Percentiles rank a stretch among this genome's conserved stretches.
Evolutionary conservation across 2,797 vertebrate genomes (phyloP).

Genomic region (Syndactyla subalaris): DNA sequence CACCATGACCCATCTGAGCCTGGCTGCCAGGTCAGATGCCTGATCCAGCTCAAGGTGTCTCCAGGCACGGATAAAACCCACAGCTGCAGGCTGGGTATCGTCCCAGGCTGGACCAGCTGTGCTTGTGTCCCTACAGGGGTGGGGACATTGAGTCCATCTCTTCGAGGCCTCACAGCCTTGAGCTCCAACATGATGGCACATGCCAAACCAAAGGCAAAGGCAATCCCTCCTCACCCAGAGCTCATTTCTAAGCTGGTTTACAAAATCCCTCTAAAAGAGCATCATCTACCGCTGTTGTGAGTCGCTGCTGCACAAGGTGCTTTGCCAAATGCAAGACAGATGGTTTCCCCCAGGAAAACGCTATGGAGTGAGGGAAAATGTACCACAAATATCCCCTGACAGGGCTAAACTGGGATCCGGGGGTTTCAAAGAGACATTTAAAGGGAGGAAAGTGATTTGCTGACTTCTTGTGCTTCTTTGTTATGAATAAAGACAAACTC

Average conservation of each 20-base stretch:
- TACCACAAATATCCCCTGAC: background rate
- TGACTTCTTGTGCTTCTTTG: background rate
- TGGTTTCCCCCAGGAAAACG: background rate
- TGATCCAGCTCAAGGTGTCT: background rate
- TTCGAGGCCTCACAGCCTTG: rapidly evolving
- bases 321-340: background rate
- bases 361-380: background rate
- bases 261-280: background rate
- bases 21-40: rapidly evolving
- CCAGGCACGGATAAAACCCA: background rate
- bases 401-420: background rate
- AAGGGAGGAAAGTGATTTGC: background rate
- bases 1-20: rapidly evolving
- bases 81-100: rapidly evolving
- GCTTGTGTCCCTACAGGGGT: background rate
- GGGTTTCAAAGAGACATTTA: background rate
- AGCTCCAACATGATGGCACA: rapidly evolving
- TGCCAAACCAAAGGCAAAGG: background rate
- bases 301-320: background rate
- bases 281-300: background rate
- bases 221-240: background rate
- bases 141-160: background rate
- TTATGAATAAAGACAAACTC: background rate
- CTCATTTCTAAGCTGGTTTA: background rate
- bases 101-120: background rate